Evolutionary conservation across 1,140 invertebrate genomes (phyloP).

Genomic region (Danaus melanippus): DNA sequence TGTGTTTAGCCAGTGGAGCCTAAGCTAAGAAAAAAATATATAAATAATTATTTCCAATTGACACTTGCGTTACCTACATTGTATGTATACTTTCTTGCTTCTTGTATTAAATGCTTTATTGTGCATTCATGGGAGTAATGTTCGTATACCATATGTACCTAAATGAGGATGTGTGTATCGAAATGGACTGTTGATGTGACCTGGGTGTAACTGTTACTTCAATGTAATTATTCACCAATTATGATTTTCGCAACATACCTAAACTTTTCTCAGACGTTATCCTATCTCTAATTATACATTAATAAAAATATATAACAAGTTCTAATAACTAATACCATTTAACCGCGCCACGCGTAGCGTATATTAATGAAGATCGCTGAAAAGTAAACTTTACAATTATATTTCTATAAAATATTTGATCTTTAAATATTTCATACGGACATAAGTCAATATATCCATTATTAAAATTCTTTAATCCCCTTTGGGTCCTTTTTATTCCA

Average conservation of each 20-base stretch:
- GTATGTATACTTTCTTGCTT: slow-evolving; percentile 34
- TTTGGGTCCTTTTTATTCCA: neutral
- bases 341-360: slow-evolving; percentile 11
- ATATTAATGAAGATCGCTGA: slow-evolving; percentile 13
- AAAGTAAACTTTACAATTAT: slow-evolving; percentile 15
- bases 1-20: slow-evolving; percentile 62
- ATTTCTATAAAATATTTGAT: too few species aligned
- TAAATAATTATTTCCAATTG: slow-evolving; percentile 42
- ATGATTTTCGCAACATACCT: slow-evolving; percentile 46
- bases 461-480: slow-evolving; percentile 8
- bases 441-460: neutral
- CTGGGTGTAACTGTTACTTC: slow-evolving; percentile 61
- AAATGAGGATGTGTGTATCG: slow-evolving; percentile 43
- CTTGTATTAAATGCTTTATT: slow-evolving; percentile 40
- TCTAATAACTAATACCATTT: slow-evolving; percentile 4
- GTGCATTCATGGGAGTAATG: slow-evolving; percentile 52
- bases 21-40: slow-evolving; percentile 64
- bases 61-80: slow-evolving; percentile 33
- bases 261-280: slow-evolving; percentile 13
- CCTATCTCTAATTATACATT: neutral
- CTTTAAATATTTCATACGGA: too few species aligned
- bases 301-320: too few species aligned
- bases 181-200: slow-evolving; percentile 65
- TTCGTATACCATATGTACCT: slow-evolving; percentile 47
- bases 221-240: slow-evolving; percentile 39